phyloP scores from a whole-genome alignment of 53 echinoderm and acorn worm species.

The Apostichopus leukothele region DNA sequence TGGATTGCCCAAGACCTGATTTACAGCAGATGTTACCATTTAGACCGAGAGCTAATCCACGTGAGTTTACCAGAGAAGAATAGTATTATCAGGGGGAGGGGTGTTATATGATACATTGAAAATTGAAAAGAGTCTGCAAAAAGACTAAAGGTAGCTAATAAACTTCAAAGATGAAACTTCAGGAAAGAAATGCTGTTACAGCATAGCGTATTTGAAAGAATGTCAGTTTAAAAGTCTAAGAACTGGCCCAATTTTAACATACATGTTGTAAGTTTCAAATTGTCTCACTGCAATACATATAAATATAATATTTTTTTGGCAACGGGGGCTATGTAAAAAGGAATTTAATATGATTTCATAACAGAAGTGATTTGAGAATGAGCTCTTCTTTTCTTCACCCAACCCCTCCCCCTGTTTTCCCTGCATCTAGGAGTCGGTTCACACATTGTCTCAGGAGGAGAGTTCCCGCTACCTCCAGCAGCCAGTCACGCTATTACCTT shows the following conservation, averaged over 20 bases:
- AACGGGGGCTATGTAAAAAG: too few relatives aligned
- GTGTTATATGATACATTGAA: background rate
- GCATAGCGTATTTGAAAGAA: too few relatives aligned
- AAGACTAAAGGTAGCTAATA: too few relatives aligned
- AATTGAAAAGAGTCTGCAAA: background rate
- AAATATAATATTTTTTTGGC: too few relatives aligned
- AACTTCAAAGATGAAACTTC: too few relatives aligned
- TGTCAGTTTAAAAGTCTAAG: too few relatives aligned
- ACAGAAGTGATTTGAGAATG: too few relatives aligned
- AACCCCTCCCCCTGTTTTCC: background rate
- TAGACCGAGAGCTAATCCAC: constrained; percentile 77
- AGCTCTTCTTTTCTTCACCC: background rate
- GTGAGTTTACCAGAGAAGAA: constrained; percentile 54
- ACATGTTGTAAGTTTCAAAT: too few relatives aligned
- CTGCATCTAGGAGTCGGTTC: constrained; percentile 70
- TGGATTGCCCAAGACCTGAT: constrained; percentile 61
- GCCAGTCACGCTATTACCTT: constrained; percentile 77
- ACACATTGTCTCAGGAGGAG: constrained; percentile 87
- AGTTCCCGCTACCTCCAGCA: constrained; percentile 79
- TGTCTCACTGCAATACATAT: too few relatives aligned
- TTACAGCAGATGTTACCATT: constrained; percentile 88
- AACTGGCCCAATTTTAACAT: too few relatives aligned
- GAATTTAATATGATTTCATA: too few relatives aligned
- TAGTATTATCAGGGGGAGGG: background rate
- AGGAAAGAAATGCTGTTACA: too few relatives aligned